Percentiles rank a stretch among this genome's conserved stretches.
Evolutionary conservation across 2,888 invertebrate genomes (phyloP).

Genomic region (Pardosa pseudoannulata): DNA sequence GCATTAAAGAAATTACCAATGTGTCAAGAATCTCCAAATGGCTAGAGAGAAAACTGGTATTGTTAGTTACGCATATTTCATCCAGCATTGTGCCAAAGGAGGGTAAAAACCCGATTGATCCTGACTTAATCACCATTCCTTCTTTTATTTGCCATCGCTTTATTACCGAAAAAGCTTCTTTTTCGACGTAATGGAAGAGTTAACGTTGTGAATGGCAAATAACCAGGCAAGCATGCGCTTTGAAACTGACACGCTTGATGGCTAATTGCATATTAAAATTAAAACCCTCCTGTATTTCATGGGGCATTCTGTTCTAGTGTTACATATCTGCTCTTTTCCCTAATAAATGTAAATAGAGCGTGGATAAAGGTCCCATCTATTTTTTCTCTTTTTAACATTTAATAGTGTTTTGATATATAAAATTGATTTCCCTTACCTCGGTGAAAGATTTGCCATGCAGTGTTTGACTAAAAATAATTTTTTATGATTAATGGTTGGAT

Average conservation of each 20-base stretch:
- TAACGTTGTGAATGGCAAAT: constrained; percentile 23
- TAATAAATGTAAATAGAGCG: constrained; percentile 23
- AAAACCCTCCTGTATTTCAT: not conserved
- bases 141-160: not conserved
- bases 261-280: constrained; percentile 50
- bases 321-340: not conserved
- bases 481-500: constrained; percentile 29
- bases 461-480: constrained; percentile 47
- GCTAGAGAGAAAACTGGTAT: not conserved
- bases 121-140: not conserved
- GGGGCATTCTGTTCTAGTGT: not conserved
- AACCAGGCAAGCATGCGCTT: constrained; percentile 10
- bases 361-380: constrained; percentile 19
- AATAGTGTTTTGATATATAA: constrained; percentile 27
- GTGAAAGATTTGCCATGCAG: not conserved
- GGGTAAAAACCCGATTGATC: too few relatives aligned
- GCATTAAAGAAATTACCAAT: constrained; percentile 1
- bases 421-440: not conserved
- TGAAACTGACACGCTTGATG: constrained; percentile 34
- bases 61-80: too few relatives aligned
- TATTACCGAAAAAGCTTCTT: not conserved
- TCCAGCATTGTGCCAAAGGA: too few relatives aligned
- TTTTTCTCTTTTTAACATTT: constrained; percentile 20
- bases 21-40: not conserved
- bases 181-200: constrained; percentile 2